Evolutionary conservation across 2,797 vertebrate genomes (phyloP).

Genomic region (Chloroceryle inda): DNA sequence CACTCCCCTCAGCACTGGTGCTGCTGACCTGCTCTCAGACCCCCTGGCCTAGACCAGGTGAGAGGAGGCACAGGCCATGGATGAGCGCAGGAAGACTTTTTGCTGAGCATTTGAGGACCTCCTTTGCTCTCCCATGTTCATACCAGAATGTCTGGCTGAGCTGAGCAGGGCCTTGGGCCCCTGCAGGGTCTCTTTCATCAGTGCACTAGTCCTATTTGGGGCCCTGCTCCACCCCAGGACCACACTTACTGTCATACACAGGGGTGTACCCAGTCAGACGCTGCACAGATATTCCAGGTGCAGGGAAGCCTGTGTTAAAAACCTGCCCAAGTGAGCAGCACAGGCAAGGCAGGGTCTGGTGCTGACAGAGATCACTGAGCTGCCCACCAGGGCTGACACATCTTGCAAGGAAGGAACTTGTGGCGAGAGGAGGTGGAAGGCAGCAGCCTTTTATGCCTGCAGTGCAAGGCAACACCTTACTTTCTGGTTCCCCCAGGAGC

Average conservation of each 20-base stretch:
- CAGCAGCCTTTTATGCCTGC: neutral
- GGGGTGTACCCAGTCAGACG: rapidly evolving
- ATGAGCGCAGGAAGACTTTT: neutral
- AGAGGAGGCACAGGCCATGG: neutral
- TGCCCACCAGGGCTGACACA: neutral
- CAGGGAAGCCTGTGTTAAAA: neutral
- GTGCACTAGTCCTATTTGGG: neutral
- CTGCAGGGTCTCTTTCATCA: neutral
- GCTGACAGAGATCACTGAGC: neutral
- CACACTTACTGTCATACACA: neutral
- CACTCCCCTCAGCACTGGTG: neutral
- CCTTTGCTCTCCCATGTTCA: neutral
- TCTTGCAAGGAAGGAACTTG: neutral
- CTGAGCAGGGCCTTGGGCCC: neutral
- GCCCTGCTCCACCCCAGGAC: neutral
- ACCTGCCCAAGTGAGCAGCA: too few species aligned
- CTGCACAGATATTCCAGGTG: neutral
- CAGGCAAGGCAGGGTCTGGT: neutral
- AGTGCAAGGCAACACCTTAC: neutral
- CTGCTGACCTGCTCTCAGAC: neutral
- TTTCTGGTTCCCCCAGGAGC: rapidly evolving
- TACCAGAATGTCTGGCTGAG: neutral
- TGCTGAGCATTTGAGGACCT: neutral
- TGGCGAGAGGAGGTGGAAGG: neutral
- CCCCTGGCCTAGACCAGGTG: neutral